These are phyloP conservation scores for Neodiprion virginianus DNA, from an alignment of 1,140 invertebrate genomes.

Conservation along the genomic window DNA sequence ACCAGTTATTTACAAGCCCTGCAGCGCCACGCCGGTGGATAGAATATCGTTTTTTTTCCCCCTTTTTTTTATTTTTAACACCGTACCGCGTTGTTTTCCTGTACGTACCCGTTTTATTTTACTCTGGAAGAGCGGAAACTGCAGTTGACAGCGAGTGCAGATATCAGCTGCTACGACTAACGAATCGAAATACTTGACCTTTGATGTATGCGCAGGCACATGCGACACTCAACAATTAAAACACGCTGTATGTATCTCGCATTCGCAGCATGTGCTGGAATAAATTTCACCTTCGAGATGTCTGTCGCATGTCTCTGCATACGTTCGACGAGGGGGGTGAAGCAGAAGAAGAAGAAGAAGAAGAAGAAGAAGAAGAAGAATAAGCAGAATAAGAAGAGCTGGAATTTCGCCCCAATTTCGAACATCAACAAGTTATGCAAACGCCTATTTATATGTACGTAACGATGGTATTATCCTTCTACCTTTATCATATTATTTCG, in stretches of 20 bases:
- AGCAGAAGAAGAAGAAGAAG: background rate
- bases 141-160: background rate
- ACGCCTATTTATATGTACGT: too few relatives aligned
- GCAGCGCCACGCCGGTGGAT: background rate
- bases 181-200: constrained; percentile 3
- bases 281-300: constrained; percentile 51
- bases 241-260: constrained; percentile 34
- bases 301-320: constrained; percentile 54
- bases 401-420: too few relatives aligned
- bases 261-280: constrained; percentile 42
- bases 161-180: background rate
- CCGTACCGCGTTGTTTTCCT: background rate
- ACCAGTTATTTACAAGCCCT: background rate
- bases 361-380: background rate
- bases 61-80: background rate
- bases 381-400: background rate
- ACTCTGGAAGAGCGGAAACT: background rate
- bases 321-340: constrained; percentile 15
- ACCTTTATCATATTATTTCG: background rate
- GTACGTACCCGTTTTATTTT: background rate
- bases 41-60: too few relatives aligned
- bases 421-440: too few relatives aligned
- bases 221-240: constrained; percentile 34
- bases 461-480: background rate
- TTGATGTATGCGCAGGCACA: constrained; percentile 34